A percentile compares a stretch with the other conserved stretches of the same genome.
phyloP scores from a whole-genome alignment of 1,140 invertebrate species.

The Cyrtorhinus lividipennis region DNA sequence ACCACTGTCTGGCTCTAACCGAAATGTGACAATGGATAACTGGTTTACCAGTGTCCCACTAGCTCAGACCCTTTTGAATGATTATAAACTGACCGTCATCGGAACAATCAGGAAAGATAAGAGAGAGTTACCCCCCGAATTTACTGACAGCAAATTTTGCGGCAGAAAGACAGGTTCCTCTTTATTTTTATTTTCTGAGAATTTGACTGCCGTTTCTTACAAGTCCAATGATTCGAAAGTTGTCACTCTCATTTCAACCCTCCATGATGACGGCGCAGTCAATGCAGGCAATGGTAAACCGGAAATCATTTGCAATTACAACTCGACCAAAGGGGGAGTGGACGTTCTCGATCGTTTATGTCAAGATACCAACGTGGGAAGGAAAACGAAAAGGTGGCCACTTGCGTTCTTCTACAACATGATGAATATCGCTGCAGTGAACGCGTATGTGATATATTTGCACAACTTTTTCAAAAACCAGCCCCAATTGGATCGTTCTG shows the following conservation, averaged over 20 bases:
- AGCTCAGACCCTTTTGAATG: constrained; percentile 25
- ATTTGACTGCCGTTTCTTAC: constrained; percentile 22
- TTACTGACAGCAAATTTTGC: constrained; percentile 18
- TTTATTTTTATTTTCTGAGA: constrained; percentile 20
- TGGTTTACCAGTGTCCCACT: constrained; percentile 30
- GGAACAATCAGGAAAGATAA: constrained; percentile 22
- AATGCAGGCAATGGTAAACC: constrained; percentile 23
- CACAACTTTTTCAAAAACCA: constrained; percentile 8
- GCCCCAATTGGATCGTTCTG: not conserved
- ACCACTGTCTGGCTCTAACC: constrained; percentile 23
- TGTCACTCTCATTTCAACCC: constrained; percentile 27
- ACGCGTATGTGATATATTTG: constrained; percentile 1
- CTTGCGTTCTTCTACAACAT: constrained; percentile 13
- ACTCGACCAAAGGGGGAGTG: constrained; percentile 28
- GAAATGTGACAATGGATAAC: constrained; percentile 32
- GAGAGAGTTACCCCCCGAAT: constrained; percentile 19
- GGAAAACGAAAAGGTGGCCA: constrained; percentile 17
- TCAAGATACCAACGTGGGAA: not conserved
- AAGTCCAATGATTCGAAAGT: constrained; percentile 24
- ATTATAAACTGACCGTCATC: constrained; percentile 20
- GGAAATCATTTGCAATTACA: constrained; percentile 26
- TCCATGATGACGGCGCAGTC: constrained; percentile 25
- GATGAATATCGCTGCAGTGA: constrained; percentile 2
- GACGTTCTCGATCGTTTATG: constrained; percentile 27
- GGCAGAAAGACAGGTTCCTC: constrained; percentile 22